These are phyloP conservation scores for Leptinotarsa haldemani DNA, from an alignment of 2,888 invertebrate species.

Conservation along the genomic window DNA sequence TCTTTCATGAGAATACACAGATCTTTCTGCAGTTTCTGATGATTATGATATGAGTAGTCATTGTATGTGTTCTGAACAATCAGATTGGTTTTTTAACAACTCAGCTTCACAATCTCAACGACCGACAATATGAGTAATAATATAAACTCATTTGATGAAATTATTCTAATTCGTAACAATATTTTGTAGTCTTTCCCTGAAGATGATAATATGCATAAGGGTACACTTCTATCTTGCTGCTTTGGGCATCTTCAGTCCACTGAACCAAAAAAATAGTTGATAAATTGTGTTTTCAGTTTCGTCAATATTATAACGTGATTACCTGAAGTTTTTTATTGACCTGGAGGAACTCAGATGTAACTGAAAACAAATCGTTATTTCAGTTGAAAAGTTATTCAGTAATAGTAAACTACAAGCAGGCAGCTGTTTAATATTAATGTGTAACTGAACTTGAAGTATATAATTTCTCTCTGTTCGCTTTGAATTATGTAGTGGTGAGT, in stretches of 20 bases:
- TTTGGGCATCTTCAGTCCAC: background rate
- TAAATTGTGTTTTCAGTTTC: background rate
- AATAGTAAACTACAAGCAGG: conserved; percentile 31
- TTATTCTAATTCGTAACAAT: no score
- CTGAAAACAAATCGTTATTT: conserved; percentile 43
- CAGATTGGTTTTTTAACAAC: no score
- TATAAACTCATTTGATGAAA: no score
- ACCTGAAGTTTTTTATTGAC: background rate
- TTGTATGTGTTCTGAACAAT: no score
- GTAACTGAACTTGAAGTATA: conserved; percentile 14
- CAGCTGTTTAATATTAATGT: conserved; percentile 30
- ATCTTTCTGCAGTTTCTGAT: no score
- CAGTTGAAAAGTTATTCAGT: conserved; percentile 44
- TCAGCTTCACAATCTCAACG: no score
- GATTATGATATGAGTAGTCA: no score
- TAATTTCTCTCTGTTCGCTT: conserved; percentile 3
- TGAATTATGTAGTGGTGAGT: background rate
- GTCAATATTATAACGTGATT: background rate
- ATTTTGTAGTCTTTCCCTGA: no score
- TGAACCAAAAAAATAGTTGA: background rate
- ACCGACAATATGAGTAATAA: no score
- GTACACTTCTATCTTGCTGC: no score
- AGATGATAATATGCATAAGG: no score
- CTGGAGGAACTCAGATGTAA: conserved; percentile 17
- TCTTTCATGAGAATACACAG: no score